Base-by-base conservation (phyloP, 35 echinoderm and acorn worm genomes). In the Heliocidaris tuberculata region DNA sequence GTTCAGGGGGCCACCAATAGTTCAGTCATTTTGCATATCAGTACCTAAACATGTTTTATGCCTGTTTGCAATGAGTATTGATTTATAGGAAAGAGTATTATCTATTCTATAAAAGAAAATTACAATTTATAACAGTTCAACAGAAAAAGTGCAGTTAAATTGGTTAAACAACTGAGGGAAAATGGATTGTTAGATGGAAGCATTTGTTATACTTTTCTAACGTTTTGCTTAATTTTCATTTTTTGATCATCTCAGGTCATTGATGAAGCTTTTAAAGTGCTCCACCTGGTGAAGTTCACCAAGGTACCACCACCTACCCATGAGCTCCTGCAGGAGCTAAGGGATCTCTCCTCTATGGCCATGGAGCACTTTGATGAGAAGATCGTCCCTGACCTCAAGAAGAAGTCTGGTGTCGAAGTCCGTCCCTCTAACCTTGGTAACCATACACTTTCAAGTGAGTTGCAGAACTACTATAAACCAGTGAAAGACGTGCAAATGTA, bases 281-380 rank as follows among this genome's bases (percentile, higher is more conserved):
- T 99, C 29, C 92, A 90, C 16, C 94, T 96, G 54, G 96, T 99
- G 24, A 96, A 96, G 92, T 92, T 95, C 31, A 96, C 96, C 21
- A 90, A 96, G 31, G 91, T 94, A 13, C 97, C 97, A 5, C 98
- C 95, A 5, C 86, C 95, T 70, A 96, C 96, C 47, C 97, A 97
- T 92, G 98, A 99, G 50, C 95, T 99, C 32, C 95, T 99, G 24
- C 97, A 97, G 90, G 98, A 99, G 92, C 94, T 99, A 6, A 29
- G 98, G 85, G 98, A 99, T 59, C 97, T 99, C 85, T 99, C 98
- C 5, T 99, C 98, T 16, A 99, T 99, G 98, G 97, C 98, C 50
- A 99, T 99, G 95, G 98, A 99, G 85, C 96, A 99, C 50, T 99
- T 99, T 96, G 98, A 99, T 92, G 98, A 99, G 54, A 97, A 97